phyloP scores from a whole-genome alignment of 2,888 invertebrate genomes.

The Cataglyphis altisquamis region DNA sequence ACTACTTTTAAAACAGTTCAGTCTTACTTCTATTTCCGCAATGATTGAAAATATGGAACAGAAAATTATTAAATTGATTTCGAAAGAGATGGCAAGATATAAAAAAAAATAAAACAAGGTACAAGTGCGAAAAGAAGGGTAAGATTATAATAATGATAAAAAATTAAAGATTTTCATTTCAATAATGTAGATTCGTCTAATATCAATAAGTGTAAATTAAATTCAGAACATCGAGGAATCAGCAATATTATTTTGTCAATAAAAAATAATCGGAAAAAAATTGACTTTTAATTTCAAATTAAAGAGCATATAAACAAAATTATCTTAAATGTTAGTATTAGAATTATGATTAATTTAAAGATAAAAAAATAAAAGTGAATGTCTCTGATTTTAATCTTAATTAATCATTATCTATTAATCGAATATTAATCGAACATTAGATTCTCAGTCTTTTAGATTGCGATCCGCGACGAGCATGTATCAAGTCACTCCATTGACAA shows the following conservation, averaged over 20 bases:
- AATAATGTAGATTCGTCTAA: not conserved
- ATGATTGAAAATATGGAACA: not conserved
- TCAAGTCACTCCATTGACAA: slow-evolving; percentile 33
- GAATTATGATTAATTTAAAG: slow-evolving; percentile 1
- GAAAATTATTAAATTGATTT: not conserved
- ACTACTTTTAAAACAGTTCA: slow-evolving; percentile 22
- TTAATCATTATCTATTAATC: slow-evolving; percentile 71
- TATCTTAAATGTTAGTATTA: slow-evolving; percentile 19
- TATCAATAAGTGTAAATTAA: not conserved
- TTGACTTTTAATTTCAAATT: slow-evolving; percentile 1
- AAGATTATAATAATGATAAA: not conserved
- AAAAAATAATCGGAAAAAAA: not conserved
- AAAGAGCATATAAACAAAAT: not conserved
- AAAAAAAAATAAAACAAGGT: not conserved
- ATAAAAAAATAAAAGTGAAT: not conserved
- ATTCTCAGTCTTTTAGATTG: slow-evolving; percentile 83
- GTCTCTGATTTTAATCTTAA: slow-evolving; percentile 45
- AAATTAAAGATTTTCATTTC: not conserved
- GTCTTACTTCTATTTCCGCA: slow-evolving; percentile 25
- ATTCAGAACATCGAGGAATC: not conserved
- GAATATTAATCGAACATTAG: slow-evolving; percentile 76
- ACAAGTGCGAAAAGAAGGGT: not conserved
- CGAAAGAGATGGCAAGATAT: not conserved
- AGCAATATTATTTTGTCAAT: not conserved
- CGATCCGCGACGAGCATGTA: slow-evolving; percentile 70